Conservation (phyloP, 2,797 vertebrate genomes). For the Melanotaenia parkinsoni region DNA sequence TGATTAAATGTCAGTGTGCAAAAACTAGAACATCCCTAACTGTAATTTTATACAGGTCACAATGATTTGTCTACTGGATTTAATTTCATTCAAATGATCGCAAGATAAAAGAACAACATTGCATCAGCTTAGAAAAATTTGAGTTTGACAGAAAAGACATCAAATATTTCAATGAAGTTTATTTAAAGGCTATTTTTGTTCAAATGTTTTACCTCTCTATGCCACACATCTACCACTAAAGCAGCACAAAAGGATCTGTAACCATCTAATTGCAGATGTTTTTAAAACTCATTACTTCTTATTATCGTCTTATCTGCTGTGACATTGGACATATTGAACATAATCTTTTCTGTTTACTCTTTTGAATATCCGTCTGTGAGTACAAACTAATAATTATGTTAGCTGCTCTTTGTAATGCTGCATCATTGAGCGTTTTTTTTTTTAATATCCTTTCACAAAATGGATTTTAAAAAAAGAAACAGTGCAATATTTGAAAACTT, state of each 20-base stretch:
- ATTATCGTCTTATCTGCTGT: conserved; percentile 12
- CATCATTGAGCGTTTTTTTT: not conserved
- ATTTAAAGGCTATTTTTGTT: not conserved
- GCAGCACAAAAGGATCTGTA: not conserved
- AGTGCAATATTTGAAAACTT: not conserved
- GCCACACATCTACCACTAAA: not conserved
- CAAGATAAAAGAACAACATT: no score
- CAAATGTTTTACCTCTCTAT: not conserved
- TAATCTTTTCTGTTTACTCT: conserved; percentile 12
- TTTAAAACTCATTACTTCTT: conserved; percentile 9
- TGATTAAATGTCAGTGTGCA: no score
- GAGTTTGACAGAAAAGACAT: no score
- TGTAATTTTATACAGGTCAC: no score
- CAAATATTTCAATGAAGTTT: no score
- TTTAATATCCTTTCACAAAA: conserved; percentile 6
- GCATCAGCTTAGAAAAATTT: no score
- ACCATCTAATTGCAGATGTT: not conserved
- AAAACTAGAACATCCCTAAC: no score
- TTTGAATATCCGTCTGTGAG: not conserved
- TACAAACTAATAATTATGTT: not conserved
- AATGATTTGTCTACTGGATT: no score
- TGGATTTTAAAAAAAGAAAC: conserved; percentile 9
- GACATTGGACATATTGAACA: conserved; percentile 20
- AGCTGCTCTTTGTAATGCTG: not conserved
- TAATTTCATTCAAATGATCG: no score